phyloP scores from a whole-genome alignment of 2,113 vertebrate species.

The Tichodroma muraria region DNA sequence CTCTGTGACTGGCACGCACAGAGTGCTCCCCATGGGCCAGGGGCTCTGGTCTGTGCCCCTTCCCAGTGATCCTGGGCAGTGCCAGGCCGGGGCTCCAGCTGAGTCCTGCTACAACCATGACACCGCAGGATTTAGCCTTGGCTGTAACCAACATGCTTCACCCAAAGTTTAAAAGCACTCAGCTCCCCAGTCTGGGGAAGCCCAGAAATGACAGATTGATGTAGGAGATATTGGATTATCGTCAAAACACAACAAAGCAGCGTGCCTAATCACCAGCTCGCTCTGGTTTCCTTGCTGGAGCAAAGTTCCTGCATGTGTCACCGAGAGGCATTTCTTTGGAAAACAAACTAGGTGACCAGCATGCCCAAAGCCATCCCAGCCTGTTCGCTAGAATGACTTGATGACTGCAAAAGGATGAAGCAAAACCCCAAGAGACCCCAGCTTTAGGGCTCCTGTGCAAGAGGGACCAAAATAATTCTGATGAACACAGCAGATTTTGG shows the following conservation, averaged over 20 bases:
- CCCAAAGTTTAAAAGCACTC: neutral
- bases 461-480: neutral
- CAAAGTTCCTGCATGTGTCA: neutral
- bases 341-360: neutral
- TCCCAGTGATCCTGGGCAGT: neutral
- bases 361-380: neutral
- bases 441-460: neutral
- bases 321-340: neutral
- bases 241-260: neutral
- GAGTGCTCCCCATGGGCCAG: rapidly evolving
- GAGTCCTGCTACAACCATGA: neutral
- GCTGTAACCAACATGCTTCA: rapidly evolving
- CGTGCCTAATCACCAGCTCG: neutral
- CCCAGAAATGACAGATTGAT: neutral
- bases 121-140: neutral
- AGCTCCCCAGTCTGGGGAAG: neutral
- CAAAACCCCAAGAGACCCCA: neutral
- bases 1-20: neutral
- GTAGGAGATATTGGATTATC: neutral
- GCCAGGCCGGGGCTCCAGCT: neutral
- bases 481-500: neutral
- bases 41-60: neutral
- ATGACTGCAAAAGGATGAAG: neutral
- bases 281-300: neutral
- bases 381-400: neutral